Evolutionary conservation across 1,140 invertebrate species (phyloP), one percentile per base, ranked within the genome.

Genomic region (Nylanderia fulva): DNA sequence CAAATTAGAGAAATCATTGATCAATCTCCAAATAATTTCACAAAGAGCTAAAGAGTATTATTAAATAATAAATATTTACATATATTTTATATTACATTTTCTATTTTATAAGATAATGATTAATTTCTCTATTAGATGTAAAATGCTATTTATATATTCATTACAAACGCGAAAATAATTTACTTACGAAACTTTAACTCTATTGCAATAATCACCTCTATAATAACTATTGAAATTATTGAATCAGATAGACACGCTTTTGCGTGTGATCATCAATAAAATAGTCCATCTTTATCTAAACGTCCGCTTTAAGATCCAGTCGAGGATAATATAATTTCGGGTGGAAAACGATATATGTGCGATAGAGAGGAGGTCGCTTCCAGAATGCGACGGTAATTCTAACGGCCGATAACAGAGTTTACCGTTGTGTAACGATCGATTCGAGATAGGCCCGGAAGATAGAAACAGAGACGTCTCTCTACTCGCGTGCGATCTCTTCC

Each of bases 361-460:
- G 48, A 18, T 48, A 48, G 15, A 48, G 42, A 21, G 13, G 29
- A 45, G 33, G 33, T 6, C 64, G 36, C 11, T 60, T 56, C 18
- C 11, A 21, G 66, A 60, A 45, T 21, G 52, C 11, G 13, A 60
- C 29, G 52, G 27, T 71, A 58, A 58, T 58, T 71, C 11, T 45
- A 58, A 72, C 63, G 33, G 45, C 42, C 6, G 76, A 79, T 54
- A 64, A 8, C 15, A 45, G 8, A 15, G 33, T n/a, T 21, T 77
- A 87, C 60, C 80, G 68, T 85, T 60, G 74, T 7, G 29, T 61
- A 80, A 79, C 52, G 75, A 88, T 88, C 75, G 68, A 71, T 75
- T 60, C 45, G 21, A 56, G 42, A 5, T 64, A 75, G 66, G 24
- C 61, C 36, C 39, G 11, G 15, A 68, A 74, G 33, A 85, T 87